A percentile compares a stretch with the other conserved stretches of the same genome.
phyloP scores from a whole-genome alignment of 2,113 vertebrate genomes.

The Melanerpes aurifrons region DNA sequence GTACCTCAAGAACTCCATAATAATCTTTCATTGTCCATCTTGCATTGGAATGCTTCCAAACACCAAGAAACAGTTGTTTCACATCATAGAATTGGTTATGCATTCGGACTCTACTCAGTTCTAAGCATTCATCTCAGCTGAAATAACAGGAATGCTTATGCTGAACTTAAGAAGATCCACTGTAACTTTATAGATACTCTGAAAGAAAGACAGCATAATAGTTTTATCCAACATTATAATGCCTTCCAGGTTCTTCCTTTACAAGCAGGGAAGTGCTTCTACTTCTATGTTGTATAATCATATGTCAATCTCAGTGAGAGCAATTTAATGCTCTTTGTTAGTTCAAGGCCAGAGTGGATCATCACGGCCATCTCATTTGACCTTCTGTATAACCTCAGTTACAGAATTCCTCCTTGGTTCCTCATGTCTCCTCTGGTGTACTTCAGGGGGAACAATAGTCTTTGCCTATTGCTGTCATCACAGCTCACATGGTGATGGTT shows the following conservation, averaged over 20 bases:
- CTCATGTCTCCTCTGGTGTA: not conserved
- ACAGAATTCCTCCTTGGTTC: not conserved
- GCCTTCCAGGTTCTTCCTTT: slow-evolving; percentile 6
- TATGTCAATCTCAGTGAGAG: not conserved
- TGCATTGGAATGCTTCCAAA: not conserved
- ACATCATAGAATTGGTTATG: not conserved
- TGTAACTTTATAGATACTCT: not conserved
- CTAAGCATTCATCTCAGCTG: not conserved
- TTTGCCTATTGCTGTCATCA: too few relatives aligned
- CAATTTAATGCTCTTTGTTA: slow-evolving; percentile 54
- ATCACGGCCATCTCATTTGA: not conserved
- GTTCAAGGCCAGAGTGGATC: slow-evolving; percentile 7
- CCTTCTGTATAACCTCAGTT: not conserved
- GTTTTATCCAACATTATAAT: slow-evolving; percentile 14
- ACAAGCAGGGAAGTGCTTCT: slow-evolving; percentile 17
- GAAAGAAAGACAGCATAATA: not conserved
- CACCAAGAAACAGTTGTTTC: not conserved
- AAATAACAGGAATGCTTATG: not conserved
- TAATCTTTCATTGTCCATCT: not conserved
- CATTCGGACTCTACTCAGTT: not conserved
- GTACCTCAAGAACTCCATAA: not conserved
- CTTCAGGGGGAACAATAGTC: too few relatives aligned
- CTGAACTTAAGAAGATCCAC: not conserved
- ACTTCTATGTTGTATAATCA: slow-evolving; percentile 29
- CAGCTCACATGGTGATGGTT: too few relatives aligned